phyloP scores from a whole-genome alignment of 2,113 vertebrate genomes.

The Carettochelys insculpta region DNA sequence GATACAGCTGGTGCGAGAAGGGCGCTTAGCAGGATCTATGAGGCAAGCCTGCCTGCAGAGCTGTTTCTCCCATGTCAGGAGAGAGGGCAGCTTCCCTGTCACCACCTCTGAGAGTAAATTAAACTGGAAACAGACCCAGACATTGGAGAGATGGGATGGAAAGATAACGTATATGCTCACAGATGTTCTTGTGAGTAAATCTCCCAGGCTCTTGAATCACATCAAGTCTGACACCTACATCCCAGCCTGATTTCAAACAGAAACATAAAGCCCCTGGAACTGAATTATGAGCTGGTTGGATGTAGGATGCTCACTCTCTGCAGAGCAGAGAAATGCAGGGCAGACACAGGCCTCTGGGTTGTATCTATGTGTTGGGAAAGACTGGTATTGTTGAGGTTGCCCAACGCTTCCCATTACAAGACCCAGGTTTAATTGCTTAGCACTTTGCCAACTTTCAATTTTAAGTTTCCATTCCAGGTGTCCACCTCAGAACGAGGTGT shows the following conservation, averaged over 20 bases:
- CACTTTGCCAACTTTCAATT: neutral
- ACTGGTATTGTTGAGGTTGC: neutral
- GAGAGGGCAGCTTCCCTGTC: neutral
- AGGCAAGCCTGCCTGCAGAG: neutral
- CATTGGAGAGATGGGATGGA: neutral
- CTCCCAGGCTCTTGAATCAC: neutral
- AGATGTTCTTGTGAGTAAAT: neutral
- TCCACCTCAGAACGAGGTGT: neutral
- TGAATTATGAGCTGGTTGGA: neutral
- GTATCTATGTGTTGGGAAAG: neutral
- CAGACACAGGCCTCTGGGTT: neutral
- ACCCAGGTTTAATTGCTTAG: neutral
- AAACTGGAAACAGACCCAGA: neutral
- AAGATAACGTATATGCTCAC: neutral
- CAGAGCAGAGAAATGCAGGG: neutral
- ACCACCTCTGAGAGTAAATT: neutral
- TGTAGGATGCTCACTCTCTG: neutral
- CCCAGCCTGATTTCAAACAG: neutral
- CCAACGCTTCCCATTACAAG: neutral
- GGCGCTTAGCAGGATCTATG: neutral
- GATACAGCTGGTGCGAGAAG: neutral
- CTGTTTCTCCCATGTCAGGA: neutral
- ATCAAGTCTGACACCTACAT: neutral
- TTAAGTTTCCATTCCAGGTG: neutral
- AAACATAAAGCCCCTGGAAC: neutral